Evolutionary conservation across 2,797 vertebrate species (phyloP).

Genomic region (Spondyliosoma cantharus): DNA sequence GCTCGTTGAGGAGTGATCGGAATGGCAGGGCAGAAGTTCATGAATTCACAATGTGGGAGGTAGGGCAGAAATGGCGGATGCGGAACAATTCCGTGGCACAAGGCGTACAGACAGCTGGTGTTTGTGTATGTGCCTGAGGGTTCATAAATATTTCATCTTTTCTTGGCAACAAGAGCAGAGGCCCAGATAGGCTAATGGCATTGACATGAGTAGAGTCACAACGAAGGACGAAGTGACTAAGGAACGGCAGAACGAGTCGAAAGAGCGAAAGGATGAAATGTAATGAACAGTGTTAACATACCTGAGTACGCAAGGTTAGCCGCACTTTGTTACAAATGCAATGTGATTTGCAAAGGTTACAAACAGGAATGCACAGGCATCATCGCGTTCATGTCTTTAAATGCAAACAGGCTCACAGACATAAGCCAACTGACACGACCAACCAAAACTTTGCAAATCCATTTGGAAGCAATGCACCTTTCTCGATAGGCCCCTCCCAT

Average conservation of each 20-base stretch:
- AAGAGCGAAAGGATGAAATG: background rate
- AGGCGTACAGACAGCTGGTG: slow-evolving; percentile 53
- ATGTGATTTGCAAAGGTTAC: too few species aligned
- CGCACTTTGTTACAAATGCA: too few species aligned
- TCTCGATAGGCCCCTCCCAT: too few species aligned
- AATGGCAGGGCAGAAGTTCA: slow-evolving; percentile 70
- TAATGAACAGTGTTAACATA: background rate
- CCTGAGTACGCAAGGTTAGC: too few species aligned
- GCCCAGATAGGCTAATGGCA: slow-evolving; percentile 27
- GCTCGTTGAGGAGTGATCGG: slow-evolving; percentile 65
- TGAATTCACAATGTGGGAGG: slow-evolving; percentile 73
- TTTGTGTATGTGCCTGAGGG: slow-evolving; percentile 48
- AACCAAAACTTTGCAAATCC: too few species aligned
- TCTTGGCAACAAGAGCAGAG: slow-evolving; percentile 32
- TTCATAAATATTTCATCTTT: slow-evolving; percentile 71
- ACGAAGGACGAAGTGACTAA: slow-evolving; percentile 33
- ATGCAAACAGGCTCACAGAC: too few species aligned
- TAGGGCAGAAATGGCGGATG: slow-evolving; percentile 37
- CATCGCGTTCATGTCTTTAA: too few species aligned
- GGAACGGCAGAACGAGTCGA: slow-evolving; percentile 10
- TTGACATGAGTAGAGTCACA: slow-evolving; percentile 20
- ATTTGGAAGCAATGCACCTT: too few species aligned
- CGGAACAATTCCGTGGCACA: slow-evolving; percentile 47
- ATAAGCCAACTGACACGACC: too few species aligned
- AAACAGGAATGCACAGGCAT: too few species aligned